These are phyloP conservation scores for Sylvilagus floridanus DNA, from an alignment of 2,797 vertebrate species.

Conservation along the genomic window DNA sequence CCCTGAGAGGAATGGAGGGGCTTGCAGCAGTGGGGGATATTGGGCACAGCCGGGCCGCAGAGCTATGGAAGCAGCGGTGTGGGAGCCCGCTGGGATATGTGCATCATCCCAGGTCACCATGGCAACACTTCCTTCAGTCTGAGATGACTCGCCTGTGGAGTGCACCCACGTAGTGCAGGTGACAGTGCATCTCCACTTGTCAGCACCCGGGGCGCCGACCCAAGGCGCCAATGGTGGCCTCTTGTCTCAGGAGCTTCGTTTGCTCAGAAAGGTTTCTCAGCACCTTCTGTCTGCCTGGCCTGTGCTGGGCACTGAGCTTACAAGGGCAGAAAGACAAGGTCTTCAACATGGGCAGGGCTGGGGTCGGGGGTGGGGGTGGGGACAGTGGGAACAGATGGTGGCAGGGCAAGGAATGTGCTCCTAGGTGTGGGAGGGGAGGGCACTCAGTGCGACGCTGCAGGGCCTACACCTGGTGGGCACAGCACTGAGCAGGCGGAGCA, in stretches of 20 bases:
- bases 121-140: not conserved
- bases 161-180: not conserved
- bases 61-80: not conserved
- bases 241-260: not conserved
- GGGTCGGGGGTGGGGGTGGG: not conserved
- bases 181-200: not conserved
- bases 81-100: not conserved
- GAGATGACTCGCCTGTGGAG: not conserved
- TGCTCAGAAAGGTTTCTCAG: not conserved
- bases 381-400: not conserved
- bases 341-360: too few species aligned
- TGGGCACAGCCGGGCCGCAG: not conserved
- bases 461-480: not conserved
- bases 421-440: too few species aligned
- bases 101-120: not conserved
- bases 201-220: not conserved
- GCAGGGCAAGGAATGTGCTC: not conserved
- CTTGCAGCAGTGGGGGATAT: not conserved
- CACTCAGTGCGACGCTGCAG: not conserved
- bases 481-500: not conserved
- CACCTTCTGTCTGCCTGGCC: not conserved
- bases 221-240: not conserved
- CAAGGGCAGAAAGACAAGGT: not conserved
- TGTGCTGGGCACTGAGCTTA: not conserved
- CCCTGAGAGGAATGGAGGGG: not conserved